Conservation (phyloP, 2,888 invertebrate species). For the Melieria picta region DNA sequence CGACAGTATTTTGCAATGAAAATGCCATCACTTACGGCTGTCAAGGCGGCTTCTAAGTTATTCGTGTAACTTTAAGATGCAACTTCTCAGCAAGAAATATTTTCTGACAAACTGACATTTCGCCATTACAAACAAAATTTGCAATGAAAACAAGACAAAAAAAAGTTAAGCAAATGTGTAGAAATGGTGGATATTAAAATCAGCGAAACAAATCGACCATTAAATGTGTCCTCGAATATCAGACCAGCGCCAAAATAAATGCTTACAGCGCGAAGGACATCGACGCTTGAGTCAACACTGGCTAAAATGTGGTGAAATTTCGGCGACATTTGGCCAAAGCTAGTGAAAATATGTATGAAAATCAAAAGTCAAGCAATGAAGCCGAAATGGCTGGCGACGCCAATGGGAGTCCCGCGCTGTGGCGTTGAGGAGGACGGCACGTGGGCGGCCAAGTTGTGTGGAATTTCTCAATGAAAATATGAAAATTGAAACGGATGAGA, state of each 20-base stretch:
- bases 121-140: not conserved
- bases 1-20: too few relatives aligned
- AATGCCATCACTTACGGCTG: too few relatives aligned
- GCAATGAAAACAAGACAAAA: not conserved
- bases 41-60: too few relatives aligned
- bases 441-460: not conserved
- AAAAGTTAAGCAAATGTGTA: conserved; percentile 1
- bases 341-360: too few relatives aligned
- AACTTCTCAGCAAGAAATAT: too few relatives aligned
- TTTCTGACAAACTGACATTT: too few relatives aligned
- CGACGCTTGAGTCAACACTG: too few relatives aligned
- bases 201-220: conserved; percentile 22
- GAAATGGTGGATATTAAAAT: not conserved
- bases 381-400: conserved; percentile 28
- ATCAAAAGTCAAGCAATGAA: not conserved
- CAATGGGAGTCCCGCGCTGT: not conserved
- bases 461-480: conserved; percentile 27
- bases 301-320: too few relatives aligned
- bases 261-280: not conserved
- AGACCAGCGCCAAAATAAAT: not conserved
- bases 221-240: conserved; percentile 21
- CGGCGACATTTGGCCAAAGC: too few relatives aligned
- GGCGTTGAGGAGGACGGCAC: too few relatives aligned
- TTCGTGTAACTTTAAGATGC: too few relatives aligned
- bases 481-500: not conserved